phyloP scores from a whole-genome alignment of 1,140 invertebrate genomes.

The Akabosia matsudoensis region DNA sequence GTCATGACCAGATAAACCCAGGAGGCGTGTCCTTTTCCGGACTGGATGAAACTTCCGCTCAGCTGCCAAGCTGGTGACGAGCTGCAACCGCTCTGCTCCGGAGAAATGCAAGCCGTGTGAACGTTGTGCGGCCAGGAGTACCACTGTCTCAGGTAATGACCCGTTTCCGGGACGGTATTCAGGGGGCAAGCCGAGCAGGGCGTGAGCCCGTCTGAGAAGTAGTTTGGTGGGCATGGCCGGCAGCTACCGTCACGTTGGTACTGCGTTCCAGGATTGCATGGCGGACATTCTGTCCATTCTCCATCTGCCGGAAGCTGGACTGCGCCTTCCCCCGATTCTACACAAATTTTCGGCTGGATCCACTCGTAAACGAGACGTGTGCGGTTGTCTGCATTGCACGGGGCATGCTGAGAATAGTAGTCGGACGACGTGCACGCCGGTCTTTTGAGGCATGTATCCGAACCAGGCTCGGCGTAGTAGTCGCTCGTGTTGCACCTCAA shows the following conservation, averaged over 20 bases:
- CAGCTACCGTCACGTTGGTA: conserved; percentile 51
- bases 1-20: conserved; percentile 56
- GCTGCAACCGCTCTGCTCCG: conserved; percentile 53
- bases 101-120: conserved; percentile 54
- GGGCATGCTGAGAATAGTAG: conserved; percentile 57
- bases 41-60: conserved; percentile 54
- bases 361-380: conserved; percentile 57
- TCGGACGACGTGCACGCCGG: conserved; percentile 58
- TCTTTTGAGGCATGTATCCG: conserved; percentile 53
- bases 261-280: conserved; percentile 61
- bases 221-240: conserved; percentile 51
- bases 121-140: conserved; percentile 55
- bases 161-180: conserved; percentile 58
- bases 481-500: conserved; percentile 51
- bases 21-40: conserved; percentile 53
- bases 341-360: conserved; percentile 59
- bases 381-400: conserved; percentile 56
- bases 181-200: conserved; percentile 56
- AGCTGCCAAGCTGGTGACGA: conserved; percentile 52
- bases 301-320: conserved; percentile 52
- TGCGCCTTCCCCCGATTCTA: conserved; percentile 51
- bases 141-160: conserved; percentile 58
- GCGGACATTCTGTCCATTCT: conserved; percentile 53
- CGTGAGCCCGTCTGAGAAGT: conserved; percentile 49
- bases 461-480: conserved; percentile 53